Percentiles rank a stretch among this genome's conserved stretches.
Evolutionary conservation across 64 coral and sea anemone genomes (phyloP).

Genomic region (Anthopleura sola): DNA sequence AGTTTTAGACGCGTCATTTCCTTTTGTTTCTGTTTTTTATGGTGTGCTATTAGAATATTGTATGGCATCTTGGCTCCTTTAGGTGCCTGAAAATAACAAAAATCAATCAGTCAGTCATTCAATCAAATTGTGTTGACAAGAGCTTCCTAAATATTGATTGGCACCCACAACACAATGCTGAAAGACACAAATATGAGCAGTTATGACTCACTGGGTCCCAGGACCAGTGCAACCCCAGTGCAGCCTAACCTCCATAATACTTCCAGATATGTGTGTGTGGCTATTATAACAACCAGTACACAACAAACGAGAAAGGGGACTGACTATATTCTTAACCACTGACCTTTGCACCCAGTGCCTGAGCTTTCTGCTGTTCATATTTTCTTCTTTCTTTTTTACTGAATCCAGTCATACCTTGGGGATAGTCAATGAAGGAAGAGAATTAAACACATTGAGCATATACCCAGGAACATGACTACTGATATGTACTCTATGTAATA

Average conservation of each 20-base stretch:
- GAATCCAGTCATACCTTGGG: slow-evolving; percentile 68
- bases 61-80: slow-evolving; percentile 73
- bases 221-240: no score
- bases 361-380: slow-evolving; percentile 77
- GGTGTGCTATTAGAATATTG: slow-evolving; percentile 45
- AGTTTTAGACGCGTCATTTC: slow-evolving; percentile 59
- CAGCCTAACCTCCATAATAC: no score
- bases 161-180: no score
- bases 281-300: no score
- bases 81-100: slow-evolving; percentile 45
- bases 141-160: no score
- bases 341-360: slow-evolving; percentile 76
- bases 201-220: no score
- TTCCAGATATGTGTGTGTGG: no score
- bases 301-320: background rate
- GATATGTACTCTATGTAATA: no score
- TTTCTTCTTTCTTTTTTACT: slow-evolving; percentile 69
- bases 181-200: no score
- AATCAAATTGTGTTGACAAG: no score
- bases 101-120: background rate
- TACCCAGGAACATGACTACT: no score
- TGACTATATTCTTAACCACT: background rate
- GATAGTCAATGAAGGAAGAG: background rate
- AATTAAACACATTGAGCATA: background rate
- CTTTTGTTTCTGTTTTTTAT: slow-evolving; percentile 61